Base-by-base conservation (phyloP, 1,140 invertebrate genomes). In the Drosophila tani region DNA sequence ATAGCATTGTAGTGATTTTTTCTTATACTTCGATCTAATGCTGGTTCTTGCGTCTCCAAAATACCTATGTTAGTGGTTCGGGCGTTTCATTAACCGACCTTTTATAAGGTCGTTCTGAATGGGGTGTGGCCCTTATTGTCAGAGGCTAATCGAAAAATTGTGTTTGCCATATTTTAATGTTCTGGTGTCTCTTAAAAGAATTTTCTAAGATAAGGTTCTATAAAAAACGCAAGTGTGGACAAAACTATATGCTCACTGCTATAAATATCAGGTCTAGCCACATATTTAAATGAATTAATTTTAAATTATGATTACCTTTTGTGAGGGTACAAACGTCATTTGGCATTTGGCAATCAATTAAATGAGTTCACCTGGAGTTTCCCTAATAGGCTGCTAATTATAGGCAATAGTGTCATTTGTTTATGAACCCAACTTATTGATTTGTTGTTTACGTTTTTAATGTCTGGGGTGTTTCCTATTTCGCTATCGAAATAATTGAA, bases 81-180 rank as follows among this genome's bases (percentile, higher is more conserved):
- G 27, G 21, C 55, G 38, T 53, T 11, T 19, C 3, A 62, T 12
- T 50, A 19, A 9, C 56, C 24, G 15, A 32, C 50, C 69, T 49
- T 75, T 47, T 75, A 82, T 78, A 65, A 43, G 67, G 57, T 63
- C 60, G 11, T 41, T 21, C n/a, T 6, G 3, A 11, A 6, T n/a
- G n/a, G 49, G 71, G 71, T 75, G 71, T 19, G 71, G 24, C 69
- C 3, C 38, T 12, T n/a, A 53, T 27, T 75, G 57, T 53, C 41
- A 63, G 17, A 63, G 41, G 41, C 27, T 74, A 75, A 75, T 49
- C 57, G 71, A 75, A 74, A 75, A 75, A 49, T 75, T 75, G 71
- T 75, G 71, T 75, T 75, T 64, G 45, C 17, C 40, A 47, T 43
- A 49, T 69, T 43, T 55, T 29, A 47, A 50, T 49, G 43, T 71